Evolutionary conservation across 2,113 vertebrate genomes (phyloP).

Genomic region (Passerina amoena): DNA sequence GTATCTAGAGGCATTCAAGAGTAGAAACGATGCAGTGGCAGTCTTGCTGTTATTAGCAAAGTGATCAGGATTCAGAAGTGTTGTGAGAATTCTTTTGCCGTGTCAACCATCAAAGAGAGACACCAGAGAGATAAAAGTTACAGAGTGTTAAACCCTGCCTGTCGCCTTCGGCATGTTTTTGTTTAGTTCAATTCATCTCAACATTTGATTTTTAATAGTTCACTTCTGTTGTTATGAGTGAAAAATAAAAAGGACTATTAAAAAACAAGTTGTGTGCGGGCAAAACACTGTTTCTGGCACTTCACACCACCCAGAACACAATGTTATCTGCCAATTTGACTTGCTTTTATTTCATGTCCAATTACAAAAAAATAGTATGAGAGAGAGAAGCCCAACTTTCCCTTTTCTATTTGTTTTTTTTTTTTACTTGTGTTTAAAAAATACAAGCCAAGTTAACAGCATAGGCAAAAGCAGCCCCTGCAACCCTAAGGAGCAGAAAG

Average conservation of each 20-base stretch:
- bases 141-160: constrained; percentile 10
- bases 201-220: constrained; percentile 55
- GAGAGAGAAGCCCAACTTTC: background rate
- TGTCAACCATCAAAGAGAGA: constrained; percentile 44
- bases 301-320: constrained; percentile 1
- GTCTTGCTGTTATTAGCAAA: constrained; percentile 17
- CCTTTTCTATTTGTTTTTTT: constrained; percentile 6
- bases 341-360: constrained; percentile 61
- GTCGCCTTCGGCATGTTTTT: constrained; percentile 37
- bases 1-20: background rate
- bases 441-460: background rate
- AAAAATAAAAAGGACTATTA: constrained; percentile 52
- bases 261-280: constrained; percentile 20
- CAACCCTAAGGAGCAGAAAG: background rate
- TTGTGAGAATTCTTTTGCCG: constrained; percentile 45
- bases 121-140: constrained; percentile 41
- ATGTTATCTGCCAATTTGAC: constrained; percentile 24
- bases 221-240: constrained; percentile 11
- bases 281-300: constrained; percentile 20
- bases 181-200: constrained; percentile 61
- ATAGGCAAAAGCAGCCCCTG: background rate
- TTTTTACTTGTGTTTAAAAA: background rate
- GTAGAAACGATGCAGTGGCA: fast-evolving
- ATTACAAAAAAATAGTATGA: background rate
- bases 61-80: background rate